phyloP scores from a whole-genome alignment of 2,888 invertebrate species.

The Hirtodrosophila histrioides region DNA sequence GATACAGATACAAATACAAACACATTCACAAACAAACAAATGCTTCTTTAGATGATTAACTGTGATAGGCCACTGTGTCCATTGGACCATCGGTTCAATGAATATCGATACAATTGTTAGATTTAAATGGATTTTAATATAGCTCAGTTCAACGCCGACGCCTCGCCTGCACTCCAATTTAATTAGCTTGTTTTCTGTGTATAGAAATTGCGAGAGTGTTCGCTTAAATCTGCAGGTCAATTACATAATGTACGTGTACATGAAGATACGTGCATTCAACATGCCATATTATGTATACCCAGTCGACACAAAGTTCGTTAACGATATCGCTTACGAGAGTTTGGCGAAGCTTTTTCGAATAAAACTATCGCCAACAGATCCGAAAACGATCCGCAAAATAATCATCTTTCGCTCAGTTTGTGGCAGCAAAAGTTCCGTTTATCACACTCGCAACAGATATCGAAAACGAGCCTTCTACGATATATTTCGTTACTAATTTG shows the following conservation, averaged over 20 bases:
- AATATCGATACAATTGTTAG: constrained; percentile 65
- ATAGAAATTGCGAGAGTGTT: constrained; percentile 29
- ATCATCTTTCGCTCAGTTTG: too few species aligned
- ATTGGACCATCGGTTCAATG: constrained; percentile 45
- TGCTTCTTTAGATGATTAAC: constrained; percentile 79
- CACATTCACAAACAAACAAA: constrained; percentile 48
- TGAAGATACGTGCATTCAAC: background rate
- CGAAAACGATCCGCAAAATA: too few species aligned
- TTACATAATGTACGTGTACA: constrained; percentile 45
- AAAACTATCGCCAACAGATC: too few species aligned
- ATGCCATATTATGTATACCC: background rate
- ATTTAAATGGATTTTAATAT: constrained; percentile 78
- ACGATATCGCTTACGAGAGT: too few species aligned
- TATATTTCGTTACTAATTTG: too few species aligned
- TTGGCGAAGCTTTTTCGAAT: too few species aligned
- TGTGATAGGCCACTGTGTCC: constrained; percentile 62
- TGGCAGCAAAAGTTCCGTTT: too few species aligned
- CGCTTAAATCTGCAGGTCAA: constrained; percentile 55
- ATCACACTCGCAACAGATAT: too few species aligned
- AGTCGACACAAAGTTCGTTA: too few species aligned
- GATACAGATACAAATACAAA: constrained; percentile 4
- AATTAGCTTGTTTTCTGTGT: constrained; percentile 48
- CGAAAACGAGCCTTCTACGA: background rate
- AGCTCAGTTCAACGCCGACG: constrained; percentile 34
- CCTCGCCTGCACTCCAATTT: constrained; percentile 63